Percentiles rank a stretch among this genome's conserved stretches.
phyloP scores from a whole-genome alignment of 2,888 invertebrate genomes.

The Diogma glabrata region DNA sequence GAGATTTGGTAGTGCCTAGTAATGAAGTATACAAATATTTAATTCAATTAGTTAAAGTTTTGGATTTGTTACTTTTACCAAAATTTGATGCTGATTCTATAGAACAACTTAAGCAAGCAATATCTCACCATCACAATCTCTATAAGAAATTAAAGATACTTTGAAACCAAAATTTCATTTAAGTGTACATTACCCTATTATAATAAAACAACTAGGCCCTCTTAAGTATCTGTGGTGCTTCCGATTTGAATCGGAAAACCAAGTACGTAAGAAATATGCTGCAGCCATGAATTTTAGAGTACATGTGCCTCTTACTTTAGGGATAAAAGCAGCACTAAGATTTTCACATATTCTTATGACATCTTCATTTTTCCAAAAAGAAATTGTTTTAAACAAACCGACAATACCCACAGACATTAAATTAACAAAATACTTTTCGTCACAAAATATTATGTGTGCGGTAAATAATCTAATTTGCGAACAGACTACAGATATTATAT shows the following conservation, averaged over 20 bases:
- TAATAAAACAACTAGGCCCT: background rate
- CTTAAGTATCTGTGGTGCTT: background rate
- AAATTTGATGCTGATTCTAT: conserved; percentile 11
- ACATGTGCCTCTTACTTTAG: conserved; percentile 15
- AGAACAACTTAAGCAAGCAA: conserved; percentile 12
- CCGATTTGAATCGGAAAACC: conserved; percentile 16
- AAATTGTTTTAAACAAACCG: background rate
- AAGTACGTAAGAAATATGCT: conserved; percentile 15
- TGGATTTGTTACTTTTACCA: conserved; percentile 14
- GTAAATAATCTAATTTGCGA: background rate
- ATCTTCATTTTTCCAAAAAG: background rate
- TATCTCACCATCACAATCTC: conserved; percentile 12
- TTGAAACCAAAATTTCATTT: conserved; percentile 16
- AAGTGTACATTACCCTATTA: conserved; percentile 12
- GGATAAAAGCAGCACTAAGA: conserved; percentile 17
- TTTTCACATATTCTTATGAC: conserved; percentile 1
- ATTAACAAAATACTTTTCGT: background rate
- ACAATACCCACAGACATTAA: background rate
- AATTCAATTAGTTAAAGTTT: conserved; percentile 12
- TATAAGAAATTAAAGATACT: conserved; percentile 8
- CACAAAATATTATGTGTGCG: background rate
- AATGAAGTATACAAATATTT: conserved; percentile 8
- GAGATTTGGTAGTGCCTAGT: conserved; percentile 11
- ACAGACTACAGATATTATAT: background rate
- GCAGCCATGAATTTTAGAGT: conserved; percentile 16